phyloP scores from a whole-genome alignment of 2,797 vertebrate genomes.

The Sarcophilus harrisii region DNA sequence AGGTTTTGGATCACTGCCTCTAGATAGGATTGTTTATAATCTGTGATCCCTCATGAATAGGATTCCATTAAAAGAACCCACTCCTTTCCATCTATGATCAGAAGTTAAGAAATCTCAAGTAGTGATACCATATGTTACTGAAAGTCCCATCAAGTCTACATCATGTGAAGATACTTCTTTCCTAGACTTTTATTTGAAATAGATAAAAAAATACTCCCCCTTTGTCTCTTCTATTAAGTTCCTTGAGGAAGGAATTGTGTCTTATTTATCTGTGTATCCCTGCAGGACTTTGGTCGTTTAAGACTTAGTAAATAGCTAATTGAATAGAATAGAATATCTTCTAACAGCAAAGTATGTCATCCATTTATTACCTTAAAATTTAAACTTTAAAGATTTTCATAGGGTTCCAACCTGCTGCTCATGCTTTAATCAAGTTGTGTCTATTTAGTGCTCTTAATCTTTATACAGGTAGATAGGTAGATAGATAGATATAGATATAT shows the following conservation, averaged over 20 bases:
- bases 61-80: background rate
- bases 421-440: constrained; percentile 2
- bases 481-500: too few relatives aligned
- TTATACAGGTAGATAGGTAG: too few relatives aligned
- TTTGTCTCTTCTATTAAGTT: background rate
- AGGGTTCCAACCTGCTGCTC: background rate
- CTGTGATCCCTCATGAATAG: background rate
- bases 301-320: background rate
- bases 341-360: background rate
- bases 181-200: background rate
- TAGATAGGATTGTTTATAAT: background rate
- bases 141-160: background rate
- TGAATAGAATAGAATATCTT: background rate
- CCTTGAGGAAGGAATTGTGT: background rate
- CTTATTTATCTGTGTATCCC: background rate
- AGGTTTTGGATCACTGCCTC: background rate
- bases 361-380: background rate
- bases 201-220: background rate
- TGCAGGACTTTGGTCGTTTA: background rate
- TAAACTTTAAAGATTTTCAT: background rate
- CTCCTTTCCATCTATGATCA: background rate
- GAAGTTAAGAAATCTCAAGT: background rate
- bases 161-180: background rate
- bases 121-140: background rate
- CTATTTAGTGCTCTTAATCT: background rate